A percentile compares a stretch with the other conserved stretches of the same genome.
phyloP scores from a whole-genome alignment of 2,888 invertebrate genomes.

The Orthosia gracilis region DNA sequence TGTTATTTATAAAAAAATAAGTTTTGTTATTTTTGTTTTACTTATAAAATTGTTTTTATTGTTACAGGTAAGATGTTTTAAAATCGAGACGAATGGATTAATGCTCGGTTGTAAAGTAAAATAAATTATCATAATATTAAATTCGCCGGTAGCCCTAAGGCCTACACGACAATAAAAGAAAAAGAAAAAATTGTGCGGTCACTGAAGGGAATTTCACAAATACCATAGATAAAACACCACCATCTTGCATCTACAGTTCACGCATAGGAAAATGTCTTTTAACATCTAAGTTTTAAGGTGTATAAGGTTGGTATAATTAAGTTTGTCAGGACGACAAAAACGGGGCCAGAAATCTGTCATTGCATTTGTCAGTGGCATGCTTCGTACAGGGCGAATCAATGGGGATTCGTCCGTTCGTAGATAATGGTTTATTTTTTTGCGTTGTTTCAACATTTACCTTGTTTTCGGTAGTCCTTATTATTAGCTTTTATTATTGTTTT shows the following conservation, averaged over 20 bases:
- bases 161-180: constrained; percentile 61
- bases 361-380: constrained; percentile 74
- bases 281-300: constrained; percentile 28
- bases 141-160: constrained; percentile 50
- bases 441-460: constrained; percentile 58
- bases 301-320: constrained; percentile 12
- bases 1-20: background rate
- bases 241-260: constrained; percentile 35
- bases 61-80: constrained; percentile 61
- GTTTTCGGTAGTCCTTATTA: constrained; percentile 47
- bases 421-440: constrained; percentile 64
- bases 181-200: constrained; percentile 68
- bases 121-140: constrained; percentile 55
- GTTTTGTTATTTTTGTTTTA: background rate
- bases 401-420: constrained; percentile 57
- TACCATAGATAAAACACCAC: constrained; percentile 66
- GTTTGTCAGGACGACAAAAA: constrained; percentile 58
- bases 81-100: constrained; percentile 18
- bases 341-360: constrained; percentile 73
- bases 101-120: constrained; percentile 50
- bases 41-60: constrained; percentile 32
- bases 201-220: constrained; percentile 71
- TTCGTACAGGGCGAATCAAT: constrained; percentile 68
- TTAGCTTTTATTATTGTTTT: constrained; percentile 13
- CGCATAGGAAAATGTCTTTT: constrained; percentile 52